Percentiles rank a stretch among this genome's conserved stretches.
Conservation (phyloP, 1,140 invertebrate species). For the Drosophila pachea region DNA sequence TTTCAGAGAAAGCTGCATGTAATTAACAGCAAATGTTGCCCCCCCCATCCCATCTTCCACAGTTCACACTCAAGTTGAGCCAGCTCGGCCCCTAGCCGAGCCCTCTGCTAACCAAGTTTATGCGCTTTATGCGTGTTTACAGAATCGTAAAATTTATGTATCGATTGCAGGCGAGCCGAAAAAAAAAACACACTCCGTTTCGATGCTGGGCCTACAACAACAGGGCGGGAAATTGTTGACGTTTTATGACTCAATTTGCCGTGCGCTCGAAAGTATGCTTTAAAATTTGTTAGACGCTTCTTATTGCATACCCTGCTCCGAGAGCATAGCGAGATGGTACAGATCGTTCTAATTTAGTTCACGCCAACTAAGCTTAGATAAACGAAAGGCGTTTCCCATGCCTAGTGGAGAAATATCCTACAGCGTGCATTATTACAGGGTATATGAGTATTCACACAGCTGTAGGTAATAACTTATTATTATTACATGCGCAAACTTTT, state of each 20-base stretch:
- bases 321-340: no score
- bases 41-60: slow-evolving; percentile 21
- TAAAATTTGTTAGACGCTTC: slow-evolving; percentile 20
- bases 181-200: slow-evolving; percentile 38
- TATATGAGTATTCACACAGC: not conserved
- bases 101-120: slow-evolving; percentile 38
- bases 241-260: slow-evolving; percentile 69
- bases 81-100: not conserved
- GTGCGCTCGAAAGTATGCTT: slow-evolving; percentile 43
- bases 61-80: not conserved
- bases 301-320: slow-evolving; percentile 6
- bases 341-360: no score
- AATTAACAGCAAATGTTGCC: slow-evolving; percentile 71
- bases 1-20: slow-evolving; percentile 68
- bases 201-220: slow-evolving; percentile 41
- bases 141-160: slow-evolving; percentile 72
- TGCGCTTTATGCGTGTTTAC: slow-evolving; percentile 70
- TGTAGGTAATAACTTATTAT: not conserved
- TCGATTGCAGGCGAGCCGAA: slow-evolving; percentile 34
- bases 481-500: slow-evolving; percentile 29
- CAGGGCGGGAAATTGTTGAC: slow-evolving; percentile 39
- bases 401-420: not conserved
- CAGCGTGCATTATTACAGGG: not conserved
- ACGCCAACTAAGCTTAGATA: no score
- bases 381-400: no score